phyloP scores from a whole-genome alignment of 1,140 invertebrate species.

The Zaprionus lachaisei region DNA sequence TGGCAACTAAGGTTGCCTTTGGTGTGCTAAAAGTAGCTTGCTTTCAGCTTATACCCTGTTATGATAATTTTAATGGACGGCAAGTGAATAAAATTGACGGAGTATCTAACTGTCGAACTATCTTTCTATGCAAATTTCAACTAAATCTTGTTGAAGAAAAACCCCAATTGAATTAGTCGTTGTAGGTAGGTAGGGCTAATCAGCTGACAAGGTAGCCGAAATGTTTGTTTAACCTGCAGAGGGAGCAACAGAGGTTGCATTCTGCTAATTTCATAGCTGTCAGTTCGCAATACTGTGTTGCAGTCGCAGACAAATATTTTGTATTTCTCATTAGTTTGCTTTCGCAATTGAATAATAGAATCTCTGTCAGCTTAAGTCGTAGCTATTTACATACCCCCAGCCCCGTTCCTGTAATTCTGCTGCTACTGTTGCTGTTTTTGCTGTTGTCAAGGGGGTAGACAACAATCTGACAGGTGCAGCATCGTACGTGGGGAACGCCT shows the following conservation, averaged over 20 bases:
- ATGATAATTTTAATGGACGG: too few species aligned
- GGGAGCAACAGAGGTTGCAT: too few species aligned
- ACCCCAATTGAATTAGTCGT: background rate
- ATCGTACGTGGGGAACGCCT: conserved; percentile 22
- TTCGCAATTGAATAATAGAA: conserved; percentile 49
- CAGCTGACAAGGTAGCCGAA: background rate
- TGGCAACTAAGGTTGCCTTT: too few species aligned
- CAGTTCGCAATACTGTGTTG: too few species aligned
- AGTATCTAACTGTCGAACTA: too few species aligned
- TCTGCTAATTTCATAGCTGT: too few species aligned
- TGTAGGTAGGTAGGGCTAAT: background rate
- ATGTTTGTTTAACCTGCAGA: background rate
- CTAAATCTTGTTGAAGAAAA: background rate
- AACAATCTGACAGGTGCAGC: conserved; percentile 69
- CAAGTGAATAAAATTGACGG: too few species aligned
- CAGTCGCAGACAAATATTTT: conserved; percentile 43
- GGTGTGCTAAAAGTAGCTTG: too few species aligned
- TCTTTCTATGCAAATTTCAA: background rate
- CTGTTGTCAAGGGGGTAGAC: conserved; percentile 45
- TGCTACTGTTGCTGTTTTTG: conserved; percentile 4
- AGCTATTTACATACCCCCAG: conserved; percentile 29
- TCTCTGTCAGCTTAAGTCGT: conserved; percentile 25
- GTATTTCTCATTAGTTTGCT: conserved; percentile 55
- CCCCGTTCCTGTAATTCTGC: conserved; percentile 1
- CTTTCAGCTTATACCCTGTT: too few species aligned